Evolutionary conservation across 2,888 invertebrate genomes (phyloP).

Genomic region (Callyntrura guangdongensis): DNA sequence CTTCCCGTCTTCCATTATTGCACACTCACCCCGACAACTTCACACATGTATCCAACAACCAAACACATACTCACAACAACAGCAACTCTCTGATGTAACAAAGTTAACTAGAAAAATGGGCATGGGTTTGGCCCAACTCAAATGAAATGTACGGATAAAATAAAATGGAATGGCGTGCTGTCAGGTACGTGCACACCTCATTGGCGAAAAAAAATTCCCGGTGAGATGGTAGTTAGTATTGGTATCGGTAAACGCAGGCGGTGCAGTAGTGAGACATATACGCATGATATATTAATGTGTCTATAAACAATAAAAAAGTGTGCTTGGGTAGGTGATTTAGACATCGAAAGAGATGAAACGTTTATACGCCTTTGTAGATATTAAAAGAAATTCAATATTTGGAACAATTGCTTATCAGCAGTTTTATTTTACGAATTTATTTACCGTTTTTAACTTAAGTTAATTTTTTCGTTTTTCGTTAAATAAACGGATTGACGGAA

Average conservation of each 20-base stretch:
- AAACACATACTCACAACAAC: too few relatives aligned
- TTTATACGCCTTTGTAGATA: too few relatives aligned
- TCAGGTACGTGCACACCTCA: conserved; percentile 66
- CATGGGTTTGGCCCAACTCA: conserved; percentile 61
- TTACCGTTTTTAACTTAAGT: too few relatives aligned
- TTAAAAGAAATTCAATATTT: too few relatives aligned
- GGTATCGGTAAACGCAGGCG: not conserved
- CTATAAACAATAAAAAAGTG: conserved; percentile 34
- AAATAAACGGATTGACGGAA: too few relatives aligned
- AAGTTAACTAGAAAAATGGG: conserved; percentile 63
- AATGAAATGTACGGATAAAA: conserved; percentile 52
- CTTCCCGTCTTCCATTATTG: conserved; percentile 76
- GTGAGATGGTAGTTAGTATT: conserved; percentile 20
- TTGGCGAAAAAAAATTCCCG: conserved; percentile 73
- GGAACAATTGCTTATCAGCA: too few relatives aligned
- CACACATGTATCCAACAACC: not conserved
- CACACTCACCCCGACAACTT: conserved; percentile 36
- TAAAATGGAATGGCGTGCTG: conserved; percentile 73
- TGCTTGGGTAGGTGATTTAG: not conserved
- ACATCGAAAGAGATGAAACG: too few relatives aligned
- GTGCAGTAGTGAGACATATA: not conserved
- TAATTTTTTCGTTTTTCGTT: too few relatives aligned
- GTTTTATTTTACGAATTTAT: too few relatives aligned
- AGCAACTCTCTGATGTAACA: conserved; percentile 47
- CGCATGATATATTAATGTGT: conserved; percentile 1